A percentile compares a stretch with the other conserved stretches of the same genome.
phyloP scores from a whole-genome alignment of 2,113 vertebrate genomes.

The Natator depressus region DNA sequence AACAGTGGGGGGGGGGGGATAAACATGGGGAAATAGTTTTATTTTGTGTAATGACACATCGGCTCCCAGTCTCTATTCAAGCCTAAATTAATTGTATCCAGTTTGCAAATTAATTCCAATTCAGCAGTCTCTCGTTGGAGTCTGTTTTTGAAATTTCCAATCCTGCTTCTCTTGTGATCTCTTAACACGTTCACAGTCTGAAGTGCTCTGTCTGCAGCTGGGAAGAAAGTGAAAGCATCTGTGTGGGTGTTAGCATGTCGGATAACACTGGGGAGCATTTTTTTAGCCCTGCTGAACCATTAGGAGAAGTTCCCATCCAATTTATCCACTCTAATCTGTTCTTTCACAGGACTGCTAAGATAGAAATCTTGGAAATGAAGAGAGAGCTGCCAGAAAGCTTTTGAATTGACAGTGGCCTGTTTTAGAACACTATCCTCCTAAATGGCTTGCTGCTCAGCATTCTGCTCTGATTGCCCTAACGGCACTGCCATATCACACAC shows the following conservation, averaged over 20 bases:
- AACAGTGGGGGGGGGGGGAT: too few species aligned
- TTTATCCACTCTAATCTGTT: constrained; percentile 56
- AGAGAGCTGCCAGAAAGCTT: constrained; percentile 75
- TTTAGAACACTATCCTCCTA: constrained; percentile 57
- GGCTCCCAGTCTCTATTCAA: too few species aligned
- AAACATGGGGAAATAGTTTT: too few species aligned
- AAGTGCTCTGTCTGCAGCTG: neutral
- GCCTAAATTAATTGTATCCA: too few species aligned
- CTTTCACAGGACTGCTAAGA: constrained; percentile 53
- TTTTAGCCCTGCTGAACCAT: constrained; percentile 26
- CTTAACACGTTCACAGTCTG: neutral
- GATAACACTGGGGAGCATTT: neutral
- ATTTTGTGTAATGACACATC: too few species aligned
- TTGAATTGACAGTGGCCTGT: constrained; percentile 70
- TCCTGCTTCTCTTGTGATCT: neutral
- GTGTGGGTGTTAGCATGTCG: neutral
- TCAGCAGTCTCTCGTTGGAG: too few species aligned
- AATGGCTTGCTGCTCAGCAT: constrained; percentile 48
- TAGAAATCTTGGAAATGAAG: constrained; percentile 69
- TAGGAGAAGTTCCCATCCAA: constrained; percentile 33
- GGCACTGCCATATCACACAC: constrained; percentile 29
- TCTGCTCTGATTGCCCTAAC: constrained; percentile 25
- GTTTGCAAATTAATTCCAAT: too few species aligned
- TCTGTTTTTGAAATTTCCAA: neutral
- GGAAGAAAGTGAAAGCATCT: neutral